Conservation (phyloP, 2,888 invertebrate genomes). For the Prostheceraeus crozeri region DNA sequence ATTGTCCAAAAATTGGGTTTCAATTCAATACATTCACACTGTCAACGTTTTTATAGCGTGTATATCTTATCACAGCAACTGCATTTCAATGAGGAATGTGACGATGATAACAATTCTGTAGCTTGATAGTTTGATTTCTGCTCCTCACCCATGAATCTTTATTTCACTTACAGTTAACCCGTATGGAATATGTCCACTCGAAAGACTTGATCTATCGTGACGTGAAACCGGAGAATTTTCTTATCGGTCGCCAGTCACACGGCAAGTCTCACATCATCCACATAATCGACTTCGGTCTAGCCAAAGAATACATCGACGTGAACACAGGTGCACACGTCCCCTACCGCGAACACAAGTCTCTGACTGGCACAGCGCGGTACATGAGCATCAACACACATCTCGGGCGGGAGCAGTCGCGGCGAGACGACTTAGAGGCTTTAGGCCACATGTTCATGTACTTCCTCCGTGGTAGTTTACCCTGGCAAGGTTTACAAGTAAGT, state of each 20-base stretch:
- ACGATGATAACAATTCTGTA: no score
- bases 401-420: slow-evolving; percentile 94
- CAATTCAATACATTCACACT: no score
- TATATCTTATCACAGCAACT: no score
- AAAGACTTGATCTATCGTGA: slow-evolving; percentile 97
- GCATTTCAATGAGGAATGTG: no score
- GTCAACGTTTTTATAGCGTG: no score
- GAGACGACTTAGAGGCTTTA: slow-evolving; percentile 97
- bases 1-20: no score
- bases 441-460: slow-evolving; percentile 99
- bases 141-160: no score
- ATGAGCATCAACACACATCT: slow-evolving; percentile 99
- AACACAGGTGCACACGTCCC: slow-evolving; percentile 90
- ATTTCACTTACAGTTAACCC: slow-evolving; percentile 82
- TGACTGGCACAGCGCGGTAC: slow-evolving; percentile 98
- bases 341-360: slow-evolving; percentile 99
- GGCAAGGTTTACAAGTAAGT: slow-evolving; percentile 99
- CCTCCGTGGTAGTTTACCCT: slow-evolving; percentile 94
- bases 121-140: no score
- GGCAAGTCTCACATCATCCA: slow-evolving; percentile 97
- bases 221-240: slow-evolving; percentile 98
- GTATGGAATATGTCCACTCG: slow-evolving; percentile 99
- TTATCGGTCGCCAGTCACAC: slow-evolving; percentile 91
- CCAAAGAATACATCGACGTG: slow-evolving; percentile 99
- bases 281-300: slow-evolving; percentile 99